Base-by-base conservation (phyloP, 2,888 invertebrate species). In the Stenurella melanura region DNA sequence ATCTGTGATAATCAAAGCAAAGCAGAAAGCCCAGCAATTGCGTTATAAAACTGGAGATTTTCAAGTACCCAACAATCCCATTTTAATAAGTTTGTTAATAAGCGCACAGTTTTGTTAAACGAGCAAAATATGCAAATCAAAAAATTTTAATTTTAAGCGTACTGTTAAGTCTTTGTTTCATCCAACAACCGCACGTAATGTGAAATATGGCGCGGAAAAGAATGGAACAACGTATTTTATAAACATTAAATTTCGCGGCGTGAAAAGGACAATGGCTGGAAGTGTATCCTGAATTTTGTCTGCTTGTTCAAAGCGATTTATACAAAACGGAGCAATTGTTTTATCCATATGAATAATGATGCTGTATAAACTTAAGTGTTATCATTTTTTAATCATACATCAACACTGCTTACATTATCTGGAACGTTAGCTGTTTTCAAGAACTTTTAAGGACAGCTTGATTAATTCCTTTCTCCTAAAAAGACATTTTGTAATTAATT, bases 111-210 rank as follows among this genome's bases (percentile, higher is more conserved):
- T 82, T 77, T 77, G 78, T 74, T 75, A 82, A 83, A 85, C 81
- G 83, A 74, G 79, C 78, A 78, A 82, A 83, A 84, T 84, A 85
- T 85, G 85, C 83, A 84, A 85, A 85, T 85, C 76, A 58, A 77
- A 79, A 81, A 83, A 83, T 83, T 83, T 83, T 83, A 84, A 83
- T 84, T 84, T 82, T 78, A 69, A 77, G 79, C 79, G 78, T 61
- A 54, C 69, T 76, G 78, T 79, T 79, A 68, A 80, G 76, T 82
- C 83, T 82, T 83, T 82, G 82, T 84, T 83, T 79, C 73, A 72
- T 71, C 67, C 75, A 66, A 75, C 73, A 66, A 72, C 72, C 80
- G 70, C 73, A 78, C 42, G 56, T 78, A 82, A 81, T 79, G 75
- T 79, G 76, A 80, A 80, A 76, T 82, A 80, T 77, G 79, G 76